Conservation (phyloP, 2,797 vertebrate genomes). For the Hozukius guyotensis region DNA sequence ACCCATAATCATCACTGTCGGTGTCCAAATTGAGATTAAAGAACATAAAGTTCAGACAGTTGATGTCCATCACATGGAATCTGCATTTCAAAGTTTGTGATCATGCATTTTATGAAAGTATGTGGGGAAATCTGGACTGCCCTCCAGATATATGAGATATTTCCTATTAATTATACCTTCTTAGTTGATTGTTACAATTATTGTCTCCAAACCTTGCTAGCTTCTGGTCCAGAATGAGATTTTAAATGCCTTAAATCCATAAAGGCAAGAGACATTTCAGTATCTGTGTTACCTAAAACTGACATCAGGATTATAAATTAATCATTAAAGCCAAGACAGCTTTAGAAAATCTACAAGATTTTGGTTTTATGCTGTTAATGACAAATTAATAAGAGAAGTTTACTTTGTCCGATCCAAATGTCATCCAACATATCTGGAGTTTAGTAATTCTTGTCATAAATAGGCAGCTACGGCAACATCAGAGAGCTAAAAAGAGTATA, state of each 20-base stretch:
- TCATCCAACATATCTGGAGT: constrained; percentile 5
- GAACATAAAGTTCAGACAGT: not conserved
- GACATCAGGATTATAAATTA: not conserved
- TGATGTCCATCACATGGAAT: not conserved
- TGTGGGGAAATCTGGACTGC: not conserved
- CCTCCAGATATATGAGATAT: not conserved
- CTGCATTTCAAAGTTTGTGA: not conserved
- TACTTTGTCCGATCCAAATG: not conserved
- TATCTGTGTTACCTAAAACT: not conserved
- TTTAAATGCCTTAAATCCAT: not conserved
- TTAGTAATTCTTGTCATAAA: not conserved
- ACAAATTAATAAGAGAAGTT: not conserved
- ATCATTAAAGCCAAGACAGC: not conserved
- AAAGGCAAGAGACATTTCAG: not conserved
- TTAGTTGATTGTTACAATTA: not conserved
- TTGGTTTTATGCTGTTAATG: not conserved
- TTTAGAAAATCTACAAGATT: not conserved
- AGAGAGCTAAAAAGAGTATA: not conserved
- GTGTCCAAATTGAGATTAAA: not conserved
- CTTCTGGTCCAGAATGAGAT: not conserved
- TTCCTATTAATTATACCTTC: not conserved
- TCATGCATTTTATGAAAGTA: no score
- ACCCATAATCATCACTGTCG: not conserved
- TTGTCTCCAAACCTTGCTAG: not conserved
- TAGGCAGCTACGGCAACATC: not conserved